phyloP scores from a whole-genome alignment of 2,113 vertebrate species.

The Cephalopterus ornatus region DNA sequence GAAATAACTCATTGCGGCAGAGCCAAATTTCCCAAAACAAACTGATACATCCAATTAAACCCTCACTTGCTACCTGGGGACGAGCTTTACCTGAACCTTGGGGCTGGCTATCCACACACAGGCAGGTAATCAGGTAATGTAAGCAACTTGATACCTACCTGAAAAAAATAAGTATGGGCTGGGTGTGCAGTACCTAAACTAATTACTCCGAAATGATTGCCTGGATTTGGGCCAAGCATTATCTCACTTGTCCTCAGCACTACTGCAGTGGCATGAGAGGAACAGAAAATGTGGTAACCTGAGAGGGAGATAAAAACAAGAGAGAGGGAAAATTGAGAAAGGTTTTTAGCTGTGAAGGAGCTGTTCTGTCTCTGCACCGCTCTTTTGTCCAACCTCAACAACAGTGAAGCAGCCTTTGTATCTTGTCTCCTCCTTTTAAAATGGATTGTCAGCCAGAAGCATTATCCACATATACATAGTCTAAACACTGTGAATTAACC shows the following conservation, averaged over 20 bases:
- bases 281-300: constrained; percentile 57
- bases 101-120: constrained; percentile 29
- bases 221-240: constrained; percentile 72
- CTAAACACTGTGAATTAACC: not conserved
- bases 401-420: not conserved
- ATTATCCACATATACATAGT: not conserved
- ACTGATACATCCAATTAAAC: constrained; percentile 18
- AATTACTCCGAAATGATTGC: constrained; percentile 74
- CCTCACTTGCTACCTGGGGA: constrained; percentile 1
- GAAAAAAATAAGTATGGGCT: constrained; percentile 53
- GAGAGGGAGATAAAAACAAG: constrained; percentile 59
- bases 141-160: constrained; percentile 54
- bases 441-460: not conserved
- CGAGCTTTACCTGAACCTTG: not conserved
- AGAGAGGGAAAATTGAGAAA: constrained; percentile 12
- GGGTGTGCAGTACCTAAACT: constrained; percentile 69
- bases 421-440: constrained; percentile 13
- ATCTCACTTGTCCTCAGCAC: constrained; percentile 65
- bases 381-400: constrained; percentile 1
- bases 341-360: constrained; percentile 34
- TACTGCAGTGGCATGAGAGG: constrained; percentile 65
- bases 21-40: constrained; percentile 48
- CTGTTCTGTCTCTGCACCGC: constrained; percentile 6
- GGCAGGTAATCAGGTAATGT: constrained; percentile 64
- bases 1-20: constrained; percentile 23